Evolutionary conservation across 2,888 invertebrate species (phyloP).

Genomic region (Acronicta aceris): DNA sequence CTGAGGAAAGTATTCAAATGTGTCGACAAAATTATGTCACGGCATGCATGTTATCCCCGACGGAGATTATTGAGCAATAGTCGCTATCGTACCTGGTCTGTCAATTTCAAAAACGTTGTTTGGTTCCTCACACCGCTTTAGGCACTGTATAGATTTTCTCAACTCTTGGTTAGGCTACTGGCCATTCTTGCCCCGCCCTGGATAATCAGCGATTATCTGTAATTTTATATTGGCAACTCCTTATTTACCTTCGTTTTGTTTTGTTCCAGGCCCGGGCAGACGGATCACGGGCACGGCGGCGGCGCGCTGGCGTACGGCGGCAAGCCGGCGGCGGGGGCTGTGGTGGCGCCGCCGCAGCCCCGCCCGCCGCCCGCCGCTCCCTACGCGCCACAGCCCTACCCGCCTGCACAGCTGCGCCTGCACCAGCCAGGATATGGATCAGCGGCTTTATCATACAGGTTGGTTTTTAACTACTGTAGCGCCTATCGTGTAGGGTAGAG

Average conservation of each 20-base stretch:
- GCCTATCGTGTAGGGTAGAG: no score
- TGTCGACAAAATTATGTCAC: no score
- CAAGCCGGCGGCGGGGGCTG: slow-evolving; percentile 80
- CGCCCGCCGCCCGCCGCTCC: slow-evolving; percentile 82
- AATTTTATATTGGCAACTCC: not conserved
- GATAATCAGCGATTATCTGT: no score
- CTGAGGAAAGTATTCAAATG: no score
- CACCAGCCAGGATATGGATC: slow-evolving; percentile 86
- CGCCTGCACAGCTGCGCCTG: slow-evolving; percentile 79
- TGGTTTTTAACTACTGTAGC: not conserved
- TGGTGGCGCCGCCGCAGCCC: slow-evolving; percentile 77
- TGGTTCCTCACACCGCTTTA: no score
- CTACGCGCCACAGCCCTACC: slow-evolving; percentile 80
- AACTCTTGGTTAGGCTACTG: no score
- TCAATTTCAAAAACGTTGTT: no score
- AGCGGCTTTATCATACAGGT: slow-evolving; percentile 85
- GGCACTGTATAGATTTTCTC: no score
- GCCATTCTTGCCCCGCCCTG: no score
- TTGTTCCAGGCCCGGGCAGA: slow-evolving; percentile 83
- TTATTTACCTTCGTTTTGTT: slow-evolving; percentile 14
- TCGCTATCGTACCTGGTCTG: no score
- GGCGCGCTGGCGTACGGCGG: slow-evolving; percentile 85
- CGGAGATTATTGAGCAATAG: no score
- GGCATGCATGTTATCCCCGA: no score
- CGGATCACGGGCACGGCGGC: slow-evolving; percentile 83